phyloP scores from a whole-genome alignment of 2,888 invertebrate species.

The Platerodrilus igneus region DNA sequence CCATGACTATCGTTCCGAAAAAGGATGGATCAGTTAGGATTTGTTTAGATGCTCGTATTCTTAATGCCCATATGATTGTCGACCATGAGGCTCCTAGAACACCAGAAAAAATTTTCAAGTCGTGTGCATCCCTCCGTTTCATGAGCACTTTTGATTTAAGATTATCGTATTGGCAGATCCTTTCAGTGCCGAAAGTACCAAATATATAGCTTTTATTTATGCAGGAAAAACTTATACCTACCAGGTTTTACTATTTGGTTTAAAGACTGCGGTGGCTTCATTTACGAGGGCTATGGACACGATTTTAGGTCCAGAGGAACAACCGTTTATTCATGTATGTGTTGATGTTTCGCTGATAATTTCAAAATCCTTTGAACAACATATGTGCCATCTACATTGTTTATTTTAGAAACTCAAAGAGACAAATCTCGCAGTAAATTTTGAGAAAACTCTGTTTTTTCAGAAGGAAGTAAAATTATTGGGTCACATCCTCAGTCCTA shows the following conservation, averaged over 20 bases:
- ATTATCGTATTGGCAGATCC: conserved; percentile 17
- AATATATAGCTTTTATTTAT: conserved; percentile 11
- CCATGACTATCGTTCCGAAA: too few relatives aligned
- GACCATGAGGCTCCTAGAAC: conserved; percentile 30
- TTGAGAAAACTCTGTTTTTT: conserved; percentile 26
- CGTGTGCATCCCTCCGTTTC: conserved; percentile 12
- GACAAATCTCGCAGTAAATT: conserved; percentile 19
- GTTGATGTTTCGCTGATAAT: conserved; percentile 19
- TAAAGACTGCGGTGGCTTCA: conserved; percentile 8
- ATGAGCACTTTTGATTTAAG: conserved; percentile 20
- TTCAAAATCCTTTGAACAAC: conserved; percentile 12
- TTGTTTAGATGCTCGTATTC: conserved; percentile 12
- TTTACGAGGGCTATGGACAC: conserved; percentile 13
- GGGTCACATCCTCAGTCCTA: conserved; percentile 18
- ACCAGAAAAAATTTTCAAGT: conserved; percentile 20
- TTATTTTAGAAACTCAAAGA: conserved; percentile 1
- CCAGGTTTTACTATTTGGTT: conserved; percentile 7
- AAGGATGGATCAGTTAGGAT: conserved; percentile 4
- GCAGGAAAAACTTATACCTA: conserved; percentile 10
- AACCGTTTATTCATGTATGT: conserved; percentile 7
- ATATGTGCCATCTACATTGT: conserved; percentile 6
- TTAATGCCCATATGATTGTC: conserved; percentile 30
- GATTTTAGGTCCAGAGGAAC: conserved; percentile 13
- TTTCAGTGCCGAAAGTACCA: conserved; percentile 8
- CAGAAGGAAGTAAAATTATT: conserved; percentile 20